Evolutionary conservation across 2,797 vertebrate genomes (phyloP).

Genomic region (Pipistrellus pipistrellus): DNA sequence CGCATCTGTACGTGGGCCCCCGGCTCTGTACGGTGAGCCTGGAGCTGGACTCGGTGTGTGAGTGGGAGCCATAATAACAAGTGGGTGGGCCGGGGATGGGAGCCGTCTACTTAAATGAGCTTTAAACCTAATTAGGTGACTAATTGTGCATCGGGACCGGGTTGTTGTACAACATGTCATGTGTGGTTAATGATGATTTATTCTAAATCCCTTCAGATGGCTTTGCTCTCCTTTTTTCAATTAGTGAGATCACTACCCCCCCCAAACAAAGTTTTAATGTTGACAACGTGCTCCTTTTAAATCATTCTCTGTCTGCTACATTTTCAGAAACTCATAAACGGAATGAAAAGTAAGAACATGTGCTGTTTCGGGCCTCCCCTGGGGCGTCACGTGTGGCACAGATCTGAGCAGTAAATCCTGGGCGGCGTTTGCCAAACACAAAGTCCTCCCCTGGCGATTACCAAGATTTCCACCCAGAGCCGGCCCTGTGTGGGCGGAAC

Average conservation of each 20-base stretch:
- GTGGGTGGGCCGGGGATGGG: slow-evolving; percentile 59
- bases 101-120: slow-evolving; percentile 73
- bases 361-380: not conserved
- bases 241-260: slow-evolving; percentile 55
- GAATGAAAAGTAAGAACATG: not conserved
- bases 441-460: not conserved
- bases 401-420: not conserved
- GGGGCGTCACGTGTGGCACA: not conserved
- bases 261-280: not conserved
- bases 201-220: slow-evolving; percentile 62
- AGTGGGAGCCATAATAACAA: slow-evolving; percentile 65
- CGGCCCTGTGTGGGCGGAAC: not conserved
- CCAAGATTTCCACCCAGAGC: slow-evolving; percentile 47
- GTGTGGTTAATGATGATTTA: slow-evolving; percentile 77
- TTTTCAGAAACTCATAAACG: not conserved
- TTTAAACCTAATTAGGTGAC: slow-evolving; percentile 81
- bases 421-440: slow-evolving; percentile 11
- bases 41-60: slow-evolving; percentile 26
- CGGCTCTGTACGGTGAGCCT: not conserved
- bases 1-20: not conserved
- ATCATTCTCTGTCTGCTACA: slow-evolving; percentile 8
- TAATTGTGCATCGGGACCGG: slow-evolving; percentile 75
- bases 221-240: slow-evolving; percentile 50
- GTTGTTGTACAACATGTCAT: slow-evolving; percentile 70
- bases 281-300: slow-evolving; percentile 30